Evolutionary conservation across 2,888 invertebrate species (phyloP).

Genomic region (Uropetala carovei): DNA sequence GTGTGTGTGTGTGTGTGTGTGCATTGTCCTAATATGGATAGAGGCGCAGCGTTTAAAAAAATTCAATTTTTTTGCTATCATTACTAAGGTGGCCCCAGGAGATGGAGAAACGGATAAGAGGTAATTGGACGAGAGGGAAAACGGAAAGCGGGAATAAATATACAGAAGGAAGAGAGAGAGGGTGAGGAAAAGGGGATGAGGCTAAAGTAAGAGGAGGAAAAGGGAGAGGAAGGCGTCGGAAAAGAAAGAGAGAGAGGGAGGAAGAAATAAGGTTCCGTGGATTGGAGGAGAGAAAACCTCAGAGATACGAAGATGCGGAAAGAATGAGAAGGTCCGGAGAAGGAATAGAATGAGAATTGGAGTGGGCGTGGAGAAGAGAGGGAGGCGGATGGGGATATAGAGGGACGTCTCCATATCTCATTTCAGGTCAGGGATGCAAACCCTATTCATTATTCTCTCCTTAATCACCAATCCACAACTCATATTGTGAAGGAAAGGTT

Average conservation of each 20-base stretch:
- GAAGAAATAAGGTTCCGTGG: neutral
- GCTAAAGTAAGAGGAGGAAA: neutral
- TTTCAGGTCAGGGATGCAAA: slow-evolving; percentile 20
- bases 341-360: neutral
- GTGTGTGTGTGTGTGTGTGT: slow-evolving; percentile 5
- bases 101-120: no score
- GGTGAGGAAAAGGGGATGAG: neutral
- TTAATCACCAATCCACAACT: slow-evolving; percentile 15
- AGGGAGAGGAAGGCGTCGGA: neutral
- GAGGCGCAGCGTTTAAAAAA: no score
- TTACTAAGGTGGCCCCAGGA: no score
- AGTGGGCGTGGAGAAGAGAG: neutral
- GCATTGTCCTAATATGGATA: neutral
- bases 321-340: neutral
- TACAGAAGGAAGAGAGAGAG: neutral
- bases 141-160: neutral
- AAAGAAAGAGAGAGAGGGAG: neutral
- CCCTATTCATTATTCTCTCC: neutral
- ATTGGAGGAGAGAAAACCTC: neutral
- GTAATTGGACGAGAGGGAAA: neutral
- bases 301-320: no score
- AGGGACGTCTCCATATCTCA: neutral
- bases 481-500: neutral
- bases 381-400: neutral
- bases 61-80: no score